These are phyloP conservation scores for Caiman crocodilus DNA, from an alignment of 2,797 vertebrate genomes.

Conservation along the genomic window DNA sequence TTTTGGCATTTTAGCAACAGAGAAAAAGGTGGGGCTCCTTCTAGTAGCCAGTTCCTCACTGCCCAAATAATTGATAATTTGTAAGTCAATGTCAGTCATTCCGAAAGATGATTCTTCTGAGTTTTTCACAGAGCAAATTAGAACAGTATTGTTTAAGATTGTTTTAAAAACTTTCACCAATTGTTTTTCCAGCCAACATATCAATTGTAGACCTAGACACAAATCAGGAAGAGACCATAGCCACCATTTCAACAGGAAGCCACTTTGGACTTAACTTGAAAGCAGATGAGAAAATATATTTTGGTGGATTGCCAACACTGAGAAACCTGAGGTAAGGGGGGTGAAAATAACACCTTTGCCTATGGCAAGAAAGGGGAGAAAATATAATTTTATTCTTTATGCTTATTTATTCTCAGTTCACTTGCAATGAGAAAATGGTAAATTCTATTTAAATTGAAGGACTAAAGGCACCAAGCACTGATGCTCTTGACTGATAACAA, in stretches of 20 bases:
- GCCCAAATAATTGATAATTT: neutral
- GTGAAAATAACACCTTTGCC: neutral
- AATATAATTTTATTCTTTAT: neutral
- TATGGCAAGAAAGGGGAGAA: neutral
- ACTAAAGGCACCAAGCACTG: neutral
- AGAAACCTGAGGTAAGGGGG: slow-evolving; percentile 91
- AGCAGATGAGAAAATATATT: slow-evolving; percentile 94
- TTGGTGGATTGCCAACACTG: slow-evolving; percentile 92
- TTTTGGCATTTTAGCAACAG: slow-evolving; percentile 37
- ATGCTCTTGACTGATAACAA: neutral
- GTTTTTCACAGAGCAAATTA: neutral
- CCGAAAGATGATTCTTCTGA: neutral
- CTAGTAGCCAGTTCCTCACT: neutral
- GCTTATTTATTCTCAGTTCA: neutral
- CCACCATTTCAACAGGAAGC: slow-evolving; percentile 86
- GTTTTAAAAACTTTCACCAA: slow-evolving; percentile 37
- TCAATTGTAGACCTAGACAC: slow-evolving; percentile 90
- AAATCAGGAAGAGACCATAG: slow-evolving; percentile 87
- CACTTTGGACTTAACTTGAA: slow-evolving; percentile 95
- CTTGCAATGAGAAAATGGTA: neutral
- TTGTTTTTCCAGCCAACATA: slow-evolving; percentile 86
- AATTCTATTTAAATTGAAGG: neutral
- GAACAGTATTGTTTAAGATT: neutral
- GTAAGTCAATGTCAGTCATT: neutral
- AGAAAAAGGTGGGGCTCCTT: neutral